phyloP scores from a whole-genome alignment of 2,113 vertebrate genomes.

The Trogon melanurus region DNA sequence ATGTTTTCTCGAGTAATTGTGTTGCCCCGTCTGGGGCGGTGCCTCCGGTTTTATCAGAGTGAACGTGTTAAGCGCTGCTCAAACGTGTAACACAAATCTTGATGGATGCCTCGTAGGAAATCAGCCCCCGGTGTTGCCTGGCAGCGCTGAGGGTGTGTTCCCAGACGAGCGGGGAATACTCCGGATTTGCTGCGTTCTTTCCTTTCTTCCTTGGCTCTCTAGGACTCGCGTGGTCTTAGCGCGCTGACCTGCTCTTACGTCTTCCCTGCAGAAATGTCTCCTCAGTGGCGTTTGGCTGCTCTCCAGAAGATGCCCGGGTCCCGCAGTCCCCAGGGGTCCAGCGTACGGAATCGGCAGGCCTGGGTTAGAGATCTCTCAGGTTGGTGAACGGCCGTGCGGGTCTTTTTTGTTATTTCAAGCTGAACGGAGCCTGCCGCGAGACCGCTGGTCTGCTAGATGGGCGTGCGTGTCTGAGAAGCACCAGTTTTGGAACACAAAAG shows the following conservation, averaged over 20 bases:
- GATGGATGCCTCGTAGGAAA: neutral
- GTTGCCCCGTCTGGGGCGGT: too few species aligned
- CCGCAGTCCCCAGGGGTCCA: constrained; percentile 53
- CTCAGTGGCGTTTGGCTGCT: constrained; percentile 72
- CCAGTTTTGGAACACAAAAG: neutral
- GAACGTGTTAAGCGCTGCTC: neutral
- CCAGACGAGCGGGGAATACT: too few species aligned
- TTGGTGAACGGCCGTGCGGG: constrained; percentile 36
- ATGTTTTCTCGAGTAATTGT: rapidly evolving
- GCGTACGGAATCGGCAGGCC: constrained; percentile 62
- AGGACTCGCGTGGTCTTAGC: neutral
- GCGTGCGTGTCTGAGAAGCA: neutral
- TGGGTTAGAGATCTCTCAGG: constrained; percentile 74
- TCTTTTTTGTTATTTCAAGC: neutral
- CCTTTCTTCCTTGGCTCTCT: neutral
- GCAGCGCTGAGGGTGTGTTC: neutral
- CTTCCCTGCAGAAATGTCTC: constrained; percentile 78
- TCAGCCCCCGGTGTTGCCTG: rapidly evolving
- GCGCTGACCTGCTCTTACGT: neutral
- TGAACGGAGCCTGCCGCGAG: rapidly evolving
- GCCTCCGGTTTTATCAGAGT: neutral
- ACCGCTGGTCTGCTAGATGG: neutral
- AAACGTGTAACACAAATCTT: neutral
- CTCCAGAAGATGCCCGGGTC: constrained; percentile 63
- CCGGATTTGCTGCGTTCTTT: neutral